These are phyloP conservation scores for Eumerus sabulonum DNA, from an alignment of 2,888 invertebrate species.

Conservation along the genomic window DNA sequence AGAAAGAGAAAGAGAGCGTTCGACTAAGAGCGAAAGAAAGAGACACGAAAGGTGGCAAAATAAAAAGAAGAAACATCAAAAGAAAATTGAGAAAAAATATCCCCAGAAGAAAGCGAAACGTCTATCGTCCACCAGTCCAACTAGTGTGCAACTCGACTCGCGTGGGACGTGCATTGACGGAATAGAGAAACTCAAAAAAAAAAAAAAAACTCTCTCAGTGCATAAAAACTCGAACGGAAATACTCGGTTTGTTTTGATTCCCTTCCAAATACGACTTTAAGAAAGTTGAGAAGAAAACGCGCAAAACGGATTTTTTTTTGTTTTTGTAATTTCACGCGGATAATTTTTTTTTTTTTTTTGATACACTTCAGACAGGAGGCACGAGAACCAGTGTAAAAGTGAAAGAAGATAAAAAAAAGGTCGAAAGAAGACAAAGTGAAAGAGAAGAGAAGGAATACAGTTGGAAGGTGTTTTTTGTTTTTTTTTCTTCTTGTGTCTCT, in stretches of 20 bases:
- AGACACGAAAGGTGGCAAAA: no score
- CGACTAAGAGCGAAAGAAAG: no score
- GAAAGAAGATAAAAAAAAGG: neutral
- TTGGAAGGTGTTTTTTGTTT: slow-evolving; percentile 62
- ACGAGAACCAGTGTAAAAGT: no score
- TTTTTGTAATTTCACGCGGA: slow-evolving; percentile 12
- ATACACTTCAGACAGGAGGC: slow-evolving; percentile 19
- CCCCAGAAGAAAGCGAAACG: slow-evolving; percentile 43
- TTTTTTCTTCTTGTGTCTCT: slow-evolving; percentile 35
- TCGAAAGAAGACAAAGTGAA: slow-evolving; percentile 13
- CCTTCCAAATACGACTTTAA: neutral
- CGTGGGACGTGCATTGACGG: slow-evolving; percentile 61
- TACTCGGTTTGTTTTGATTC: slow-evolving; percentile 45
- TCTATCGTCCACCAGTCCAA: slow-evolving; percentile 54
- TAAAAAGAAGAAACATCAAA: slow-evolving; percentile 47
- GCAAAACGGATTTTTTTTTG: slow-evolving; percentile 42
- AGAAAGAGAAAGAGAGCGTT: no score
- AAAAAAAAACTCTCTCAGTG: slow-evolving; percentile 55
- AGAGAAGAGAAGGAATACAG: slow-evolving; percentile 58
- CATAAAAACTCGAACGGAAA: slow-evolving; percentile 69
- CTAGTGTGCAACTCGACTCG: slow-evolving; percentile 63
- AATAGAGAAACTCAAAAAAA: slow-evolving; percentile 19
- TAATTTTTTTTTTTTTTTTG: slow-evolving; percentile 22
- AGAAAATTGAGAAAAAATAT: slow-evolving; percentile 54
- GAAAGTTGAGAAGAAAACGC: neutral